Percentiles rank a stretch among this genome's conserved stretches.
These are phyloP conservation scores for Corythaeola cristata DNA, from an alignment of 2,113 vertebrate genomes.

Conservation along the genomic window DNA sequence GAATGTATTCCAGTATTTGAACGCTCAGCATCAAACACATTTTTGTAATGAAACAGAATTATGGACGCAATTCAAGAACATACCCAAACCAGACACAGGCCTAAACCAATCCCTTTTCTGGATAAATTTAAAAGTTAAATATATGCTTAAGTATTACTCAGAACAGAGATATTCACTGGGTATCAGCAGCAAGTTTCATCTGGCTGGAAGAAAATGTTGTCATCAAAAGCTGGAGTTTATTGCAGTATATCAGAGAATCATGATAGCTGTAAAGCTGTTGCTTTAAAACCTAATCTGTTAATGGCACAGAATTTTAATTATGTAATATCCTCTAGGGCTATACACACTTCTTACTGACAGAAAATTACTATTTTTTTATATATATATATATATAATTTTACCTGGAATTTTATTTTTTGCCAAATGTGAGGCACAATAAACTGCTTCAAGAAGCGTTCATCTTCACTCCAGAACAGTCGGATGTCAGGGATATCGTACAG, in stretches of 20 bases:
- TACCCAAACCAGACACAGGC: not conserved
- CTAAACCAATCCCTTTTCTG: not conserved
- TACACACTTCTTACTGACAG: not conserved
- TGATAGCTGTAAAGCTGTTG: not conserved
- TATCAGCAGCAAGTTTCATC: not conserved
- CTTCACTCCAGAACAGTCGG: conserved; percentile 93
- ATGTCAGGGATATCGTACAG: conserved; percentile 92
- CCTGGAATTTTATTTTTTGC: conserved; percentile 87
- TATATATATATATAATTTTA: conserved; percentile 29
- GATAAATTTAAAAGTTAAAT: not conserved
- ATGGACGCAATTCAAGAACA: not conserved
- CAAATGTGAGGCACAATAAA: conserved; percentile 82
- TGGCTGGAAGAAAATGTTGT: not conserved
- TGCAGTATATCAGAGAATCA: not conserved
- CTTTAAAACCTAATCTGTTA: not conserved
- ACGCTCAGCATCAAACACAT: not conserved
- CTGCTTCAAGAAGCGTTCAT: conserved; percentile 89
- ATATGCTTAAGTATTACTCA: not conserved
- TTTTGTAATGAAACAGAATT: not conserved
- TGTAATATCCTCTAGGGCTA: not conserved
- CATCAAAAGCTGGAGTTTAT: not conserved
- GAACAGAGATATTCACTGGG: not conserved
- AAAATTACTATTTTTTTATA: not conserved
- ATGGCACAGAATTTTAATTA: not conserved
- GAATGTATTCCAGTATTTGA: not conserved